Evolutionary conservation across 2,888 invertebrate genomes (phyloP).

Genomic region (Rhagonycha lutea): DNA sequence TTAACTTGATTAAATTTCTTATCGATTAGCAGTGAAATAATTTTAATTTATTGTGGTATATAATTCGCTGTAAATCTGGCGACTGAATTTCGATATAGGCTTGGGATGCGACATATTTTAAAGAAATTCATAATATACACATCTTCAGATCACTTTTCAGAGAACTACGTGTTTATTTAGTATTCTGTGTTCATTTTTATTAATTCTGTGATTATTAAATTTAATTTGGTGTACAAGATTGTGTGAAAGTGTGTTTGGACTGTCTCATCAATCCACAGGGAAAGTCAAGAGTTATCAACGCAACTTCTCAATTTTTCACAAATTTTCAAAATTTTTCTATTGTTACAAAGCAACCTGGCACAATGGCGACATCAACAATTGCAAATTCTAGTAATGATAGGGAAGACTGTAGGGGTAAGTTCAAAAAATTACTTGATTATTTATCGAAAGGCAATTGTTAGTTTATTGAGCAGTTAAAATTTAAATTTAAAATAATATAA

Average conservation of each 20-base stretch:
- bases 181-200: constrained; percentile 1
- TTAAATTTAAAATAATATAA: too few relatives aligned
- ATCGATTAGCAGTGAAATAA: not conserved
- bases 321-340: constrained; percentile 1
- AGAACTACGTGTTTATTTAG: constrained; percentile 50
- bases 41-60: not conserved
- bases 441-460: too few relatives aligned
- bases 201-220: not conserved
- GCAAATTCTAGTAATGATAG: not conserved
- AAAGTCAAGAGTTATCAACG: constrained; percentile 18
- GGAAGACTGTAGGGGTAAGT: not conserved
- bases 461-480: too few relatives aligned
- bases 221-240: not conserved
- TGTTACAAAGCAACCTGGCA: constrained; percentile 22
- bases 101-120: constrained; percentile 78
- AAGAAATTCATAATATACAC: constrained; percentile 77
- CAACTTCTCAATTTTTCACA: constrained; percentile 7
- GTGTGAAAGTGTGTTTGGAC: constrained; percentile 26
- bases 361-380: constrained; percentile 17
- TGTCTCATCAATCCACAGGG: constrained; percentile 18
- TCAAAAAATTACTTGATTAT: not conserved
- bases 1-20: not conserved
- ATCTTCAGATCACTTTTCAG: constrained; percentile 78
- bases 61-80: constrained; percentile 56
- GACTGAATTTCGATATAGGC: constrained; percentile 65